These are phyloP conservation scores for Hybognathus amarus DNA, from an alignment of 2,797 vertebrate species.

Conservation along the genomic window DNA sequence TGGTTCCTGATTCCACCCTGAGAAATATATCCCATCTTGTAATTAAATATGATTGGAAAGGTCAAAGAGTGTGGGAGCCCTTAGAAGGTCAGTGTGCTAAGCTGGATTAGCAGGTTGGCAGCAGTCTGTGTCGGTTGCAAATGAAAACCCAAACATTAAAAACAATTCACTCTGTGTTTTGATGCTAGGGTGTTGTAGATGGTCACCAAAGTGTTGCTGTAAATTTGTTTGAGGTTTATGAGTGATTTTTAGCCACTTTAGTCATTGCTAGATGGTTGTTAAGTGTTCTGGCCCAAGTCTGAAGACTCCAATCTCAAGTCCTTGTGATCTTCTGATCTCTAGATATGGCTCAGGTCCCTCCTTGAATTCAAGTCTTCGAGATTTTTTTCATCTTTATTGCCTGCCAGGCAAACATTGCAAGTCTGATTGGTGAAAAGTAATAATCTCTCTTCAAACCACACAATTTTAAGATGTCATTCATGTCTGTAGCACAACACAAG, in stretches of 20 bases:
- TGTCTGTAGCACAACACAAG: background rate
- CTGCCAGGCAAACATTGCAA: background rate
- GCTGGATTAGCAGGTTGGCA: conserved; percentile 18
- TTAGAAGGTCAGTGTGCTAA: background rate
- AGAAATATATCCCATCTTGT: background rate
- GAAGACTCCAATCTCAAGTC: background rate
- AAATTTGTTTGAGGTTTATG: background rate
- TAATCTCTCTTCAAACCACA: background rate
- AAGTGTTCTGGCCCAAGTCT: background rate
- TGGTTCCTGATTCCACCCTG: background rate
- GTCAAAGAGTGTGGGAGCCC: conserved; percentile 9
- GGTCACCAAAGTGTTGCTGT: background rate
- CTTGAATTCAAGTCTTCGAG: background rate
- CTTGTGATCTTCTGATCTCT: background rate
- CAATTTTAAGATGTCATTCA: background rate
- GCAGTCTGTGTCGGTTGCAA: conserved; percentile 5
- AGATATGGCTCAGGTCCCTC: background rate
- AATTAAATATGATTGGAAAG: conserved; percentile 2
- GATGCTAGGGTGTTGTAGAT: background rate
- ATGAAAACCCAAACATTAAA: background rate
- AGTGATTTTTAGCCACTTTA: background rate
- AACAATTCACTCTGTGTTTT: background rate
- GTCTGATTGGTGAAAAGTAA: background rate
- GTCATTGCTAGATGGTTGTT: background rate
- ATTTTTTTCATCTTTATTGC: background rate